Base-by-base conservation (phyloP, 2,113 vertebrate genomes). In the Malurus cyaneus region DNA sequence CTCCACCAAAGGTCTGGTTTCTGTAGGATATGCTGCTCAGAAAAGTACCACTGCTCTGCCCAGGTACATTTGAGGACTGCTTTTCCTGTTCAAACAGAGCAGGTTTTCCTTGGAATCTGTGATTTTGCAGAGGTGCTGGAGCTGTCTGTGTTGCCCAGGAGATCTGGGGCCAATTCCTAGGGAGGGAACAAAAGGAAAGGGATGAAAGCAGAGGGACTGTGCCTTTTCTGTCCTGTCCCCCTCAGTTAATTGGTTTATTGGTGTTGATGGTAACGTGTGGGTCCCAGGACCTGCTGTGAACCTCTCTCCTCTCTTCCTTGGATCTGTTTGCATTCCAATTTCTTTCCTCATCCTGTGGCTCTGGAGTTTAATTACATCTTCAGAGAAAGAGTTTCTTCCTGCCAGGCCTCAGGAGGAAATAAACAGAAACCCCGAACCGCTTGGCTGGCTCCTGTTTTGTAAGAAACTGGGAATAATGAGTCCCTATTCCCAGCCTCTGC, bases 291-390 rank as follows among this genome's bases (percentile, higher is more conserved):
- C 56, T 85, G 66, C 62, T 4, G 4, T 76, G 71, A 95, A 61
- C 59, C 36, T 80, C 19, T 80, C 29, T 67, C 59, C 34, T 86
- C 69, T 26, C 18, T 86, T 59, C 41, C 54, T 72, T 70, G 36
- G 19, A 50, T 53, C 34, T 42, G 42, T 86, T 88, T 86, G 34
- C 59, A 47, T 96, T 94, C 79, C 64, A 53, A 32, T 83, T 96
- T 95, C 86, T 96, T 96, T 72, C 88, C 52, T 95, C 86, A 95
- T 95, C 71, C 54, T 2, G 1, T 93, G 92, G 71, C 34, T 89
- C 71, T 82, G 42, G 28, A 82, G 34, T 62, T 92, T 96, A 94
- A 95, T 96, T 93, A 66, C 71, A 80, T 73, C 74, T 70, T 89
- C 64, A 79, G 46, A 71, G 53, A 86, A 94, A 57, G 87, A 93